Evolutionary conservation across 1,140 invertebrate species (phyloP).

Genomic region (Conopomorpha cramerella): DNA sequence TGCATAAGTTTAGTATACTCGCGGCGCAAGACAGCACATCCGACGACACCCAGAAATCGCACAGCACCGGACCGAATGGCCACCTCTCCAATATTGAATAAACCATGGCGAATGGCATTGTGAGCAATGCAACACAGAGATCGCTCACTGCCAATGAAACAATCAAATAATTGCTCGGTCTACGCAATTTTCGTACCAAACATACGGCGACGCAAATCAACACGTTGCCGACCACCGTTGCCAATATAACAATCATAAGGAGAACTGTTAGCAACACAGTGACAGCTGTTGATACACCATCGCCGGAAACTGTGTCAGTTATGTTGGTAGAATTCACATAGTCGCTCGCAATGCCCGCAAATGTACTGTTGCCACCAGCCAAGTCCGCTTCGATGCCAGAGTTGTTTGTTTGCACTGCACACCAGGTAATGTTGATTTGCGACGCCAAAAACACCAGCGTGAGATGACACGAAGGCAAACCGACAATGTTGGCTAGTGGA

Average conservation of each 20-base stretch:
- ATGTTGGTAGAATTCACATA: conserved; percentile 14
- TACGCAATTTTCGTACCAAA: conserved; percentile 82
- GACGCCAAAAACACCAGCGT: conserved; percentile 38
- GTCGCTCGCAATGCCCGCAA: too few relatives aligned
- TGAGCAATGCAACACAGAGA: conserved; percentile 80
- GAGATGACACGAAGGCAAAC: conserved; percentile 56
- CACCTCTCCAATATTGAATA: conserved; percentile 82
- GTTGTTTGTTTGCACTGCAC: conserved; percentile 28
- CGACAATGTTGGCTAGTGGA: conserved; percentile 54
- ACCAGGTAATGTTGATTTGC: conserved; percentile 18
- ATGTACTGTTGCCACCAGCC: too few relatives aligned
- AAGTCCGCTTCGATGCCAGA: conserved; percentile 18
- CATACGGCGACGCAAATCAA: conserved; percentile 88
- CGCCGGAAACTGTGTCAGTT: conserved; percentile 31
- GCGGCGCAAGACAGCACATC: conserved; percentile 84
- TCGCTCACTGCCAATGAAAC: conserved; percentile 89
- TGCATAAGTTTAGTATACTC: conserved; percentile 89
- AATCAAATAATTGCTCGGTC: conserved; percentile 85
- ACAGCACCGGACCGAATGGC: conserved; percentile 82
- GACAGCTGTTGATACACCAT: conserved; percentile 39
- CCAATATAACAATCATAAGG: conserved; percentile 75
- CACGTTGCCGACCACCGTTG: conserved; percentile 86
- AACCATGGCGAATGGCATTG: conserved; percentile 85
- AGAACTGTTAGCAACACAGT: conserved; percentile 73
- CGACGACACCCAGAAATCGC: conserved; percentile 85